phyloP scores from a whole-genome alignment of 2,113 vertebrate species.

The Plotosus lineatus region DNA sequence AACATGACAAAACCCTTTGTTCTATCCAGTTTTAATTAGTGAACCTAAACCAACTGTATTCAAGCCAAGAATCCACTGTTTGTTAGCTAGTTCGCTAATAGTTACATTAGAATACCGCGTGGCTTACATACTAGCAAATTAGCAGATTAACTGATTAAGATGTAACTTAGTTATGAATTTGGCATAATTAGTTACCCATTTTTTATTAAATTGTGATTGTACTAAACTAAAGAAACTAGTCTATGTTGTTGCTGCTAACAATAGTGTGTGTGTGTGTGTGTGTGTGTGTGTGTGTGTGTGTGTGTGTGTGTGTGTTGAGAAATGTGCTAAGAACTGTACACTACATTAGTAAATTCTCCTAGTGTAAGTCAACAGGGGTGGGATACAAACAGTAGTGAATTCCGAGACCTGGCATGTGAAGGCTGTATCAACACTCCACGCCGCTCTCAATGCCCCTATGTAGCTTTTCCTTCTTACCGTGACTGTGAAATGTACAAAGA shows the following conservation, averaged over 20 bases:
- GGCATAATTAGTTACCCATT: background rate
- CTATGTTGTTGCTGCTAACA: background rate
- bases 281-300: background rate
- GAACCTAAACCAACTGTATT: no score
- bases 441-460: constrained; percentile 9
- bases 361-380: background rate
- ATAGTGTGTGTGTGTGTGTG: background rate
- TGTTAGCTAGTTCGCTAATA: background rate
- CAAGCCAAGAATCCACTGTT: background rate
- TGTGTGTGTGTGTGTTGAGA: background rate
- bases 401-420: background rate
- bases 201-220: background rate
- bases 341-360: background rate
- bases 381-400: background rate
- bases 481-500: constrained; percentile 28
- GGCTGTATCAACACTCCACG: constrained; percentile 7
- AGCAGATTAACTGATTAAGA: background rate
- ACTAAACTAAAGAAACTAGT: background rate
- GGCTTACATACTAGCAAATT: background rate
- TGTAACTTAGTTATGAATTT: background rate
- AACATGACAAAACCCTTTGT: no score
- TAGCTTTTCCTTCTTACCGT: background rate
- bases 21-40: background rate
- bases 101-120: background rate
- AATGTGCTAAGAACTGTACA: background rate